Conservation (phyloP, 2,113 vertebrate species). For the Semnornis frantzii region DNA sequence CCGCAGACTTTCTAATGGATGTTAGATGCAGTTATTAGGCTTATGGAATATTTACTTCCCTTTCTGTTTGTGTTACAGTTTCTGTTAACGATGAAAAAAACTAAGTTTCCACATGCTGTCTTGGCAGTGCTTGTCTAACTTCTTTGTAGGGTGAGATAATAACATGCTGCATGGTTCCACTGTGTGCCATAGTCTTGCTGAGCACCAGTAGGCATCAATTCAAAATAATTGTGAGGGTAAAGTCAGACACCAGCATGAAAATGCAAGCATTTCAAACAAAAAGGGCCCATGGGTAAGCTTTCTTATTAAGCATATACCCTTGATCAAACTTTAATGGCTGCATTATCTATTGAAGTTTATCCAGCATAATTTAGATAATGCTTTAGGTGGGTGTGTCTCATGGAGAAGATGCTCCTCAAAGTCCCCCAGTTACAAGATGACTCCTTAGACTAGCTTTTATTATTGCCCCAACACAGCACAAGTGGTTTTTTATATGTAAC, state of each 20-base stretch:
- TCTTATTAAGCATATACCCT: neutral
- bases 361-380: neutral
- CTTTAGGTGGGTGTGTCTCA: neutral
- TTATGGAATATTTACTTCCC: neutral
- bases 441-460: neutral
- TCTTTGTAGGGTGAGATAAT: neutral
- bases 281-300: neutral
- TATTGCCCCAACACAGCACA: neutral
- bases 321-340: neutral
- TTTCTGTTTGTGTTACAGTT: neutral
- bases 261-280: neutral
- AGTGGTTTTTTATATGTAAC: fast-evolving
- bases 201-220: neutral
- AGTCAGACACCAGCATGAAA: neutral
- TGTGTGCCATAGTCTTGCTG: neutral
- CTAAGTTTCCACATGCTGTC: neutral
- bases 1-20: neutral
- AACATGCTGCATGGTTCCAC: neutral
- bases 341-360: neutral
- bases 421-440: neutral
- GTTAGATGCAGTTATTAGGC: neutral
- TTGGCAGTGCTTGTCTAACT: neutral
- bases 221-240: neutral
- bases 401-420: neutral
- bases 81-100: too few relatives aligned